Base-by-base conservation (phyloP, 2,888 invertebrate genomes). In the Ectropis crepuscularia region DNA sequence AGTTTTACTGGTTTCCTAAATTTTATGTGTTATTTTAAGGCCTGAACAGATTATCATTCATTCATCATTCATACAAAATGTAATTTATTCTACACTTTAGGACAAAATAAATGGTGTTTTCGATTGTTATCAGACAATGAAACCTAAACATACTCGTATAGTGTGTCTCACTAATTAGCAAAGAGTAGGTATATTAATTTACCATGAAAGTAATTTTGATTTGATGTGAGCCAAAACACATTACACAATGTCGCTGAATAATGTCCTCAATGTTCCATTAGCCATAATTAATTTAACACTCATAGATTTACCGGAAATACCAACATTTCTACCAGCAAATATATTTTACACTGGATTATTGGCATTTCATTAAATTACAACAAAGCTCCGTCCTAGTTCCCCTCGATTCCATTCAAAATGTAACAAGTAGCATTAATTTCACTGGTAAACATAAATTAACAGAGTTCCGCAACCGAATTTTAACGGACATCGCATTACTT, bases 361-460 rank as follows among this genome's bases (percentile, higher is more conserved):
- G n/a, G 36, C 6, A 37, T 37, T 5, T 28, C 5, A 6, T 5
- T 42, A 9, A 28, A 42, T 51, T 41, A 42, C 16, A n/a, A 41
- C 10, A 16, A 7, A 51, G 28, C 28, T 10, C n/a, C 8, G 8
- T 1, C 9, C 5, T 10, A 28, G 10, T 51, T 28, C 6, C 41
- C 10, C n/a, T 51, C n/a, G 16, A 41, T 9, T 12, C 38, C 38
- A 38, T 38, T 9, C 16, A 50, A 50, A 50, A 39, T 50, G 12
- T 12, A 50, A 36, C 10, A 38, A 41, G 10, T 0, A 8, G 39
- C 5, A 50, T 41, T 51, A 16, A 51, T 51, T 42, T n/a, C 16
- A 42, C 42, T 41, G 51, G 16, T 28, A 42, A 51, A 42, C 8
- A 45, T 10, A 45, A 47, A 47, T 47, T 16, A 47, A 51, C 41